phyloP scores from a whole-genome alignment of 2,888 invertebrate genomes.

The Helleia helle region DNA sequence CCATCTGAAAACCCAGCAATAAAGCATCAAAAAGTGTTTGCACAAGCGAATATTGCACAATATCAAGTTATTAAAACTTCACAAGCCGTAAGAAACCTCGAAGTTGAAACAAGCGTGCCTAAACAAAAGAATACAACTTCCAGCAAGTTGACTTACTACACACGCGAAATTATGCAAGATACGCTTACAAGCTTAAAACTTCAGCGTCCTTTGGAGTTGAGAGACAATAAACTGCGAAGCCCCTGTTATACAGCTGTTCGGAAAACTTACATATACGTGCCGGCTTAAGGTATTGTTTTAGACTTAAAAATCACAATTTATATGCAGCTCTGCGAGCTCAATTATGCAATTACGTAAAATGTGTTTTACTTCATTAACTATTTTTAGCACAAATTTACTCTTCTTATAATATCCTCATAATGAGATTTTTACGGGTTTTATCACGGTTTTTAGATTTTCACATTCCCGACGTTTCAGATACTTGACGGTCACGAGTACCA shows the following conservation, averaged over 20 bases:
- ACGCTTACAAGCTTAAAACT: constrained; percentile 23
- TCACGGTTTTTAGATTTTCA: too few relatives aligned
- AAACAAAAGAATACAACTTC: constrained; percentile 11
- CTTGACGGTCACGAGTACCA: too few relatives aligned
- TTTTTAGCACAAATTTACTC: too few relatives aligned
- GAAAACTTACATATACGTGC: constrained; percentile 5
- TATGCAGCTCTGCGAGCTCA: too few relatives aligned
- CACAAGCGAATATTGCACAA: background rate
- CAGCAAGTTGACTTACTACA: constrained; percentile 22
- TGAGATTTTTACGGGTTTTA: too few relatives aligned
- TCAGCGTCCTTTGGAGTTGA: constrained; percentile 14
- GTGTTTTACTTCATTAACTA: too few relatives aligned
- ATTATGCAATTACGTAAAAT: too few relatives aligned
- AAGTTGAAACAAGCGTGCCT: constrained; percentile 9
- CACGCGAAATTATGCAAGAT: constrained; percentile 25
- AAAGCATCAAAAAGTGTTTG: too few relatives aligned
- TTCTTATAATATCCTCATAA: too few relatives aligned
- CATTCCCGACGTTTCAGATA: too few relatives aligned
- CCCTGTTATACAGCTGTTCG: constrained; percentile 12
- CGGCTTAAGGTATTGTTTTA: background rate
- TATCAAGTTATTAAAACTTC: constrained; percentile 5
- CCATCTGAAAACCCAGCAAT: too few relatives aligned
- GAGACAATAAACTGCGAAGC: constrained; percentile 10
- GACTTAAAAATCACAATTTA: too few relatives aligned
- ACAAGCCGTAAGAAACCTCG: constrained; percentile 7